Percentiles rank a stretch among this genome's conserved stretches.
phyloP scores from a whole-genome alignment of 2,888 invertebrate genomes.

The Sturmia bella region DNA sequence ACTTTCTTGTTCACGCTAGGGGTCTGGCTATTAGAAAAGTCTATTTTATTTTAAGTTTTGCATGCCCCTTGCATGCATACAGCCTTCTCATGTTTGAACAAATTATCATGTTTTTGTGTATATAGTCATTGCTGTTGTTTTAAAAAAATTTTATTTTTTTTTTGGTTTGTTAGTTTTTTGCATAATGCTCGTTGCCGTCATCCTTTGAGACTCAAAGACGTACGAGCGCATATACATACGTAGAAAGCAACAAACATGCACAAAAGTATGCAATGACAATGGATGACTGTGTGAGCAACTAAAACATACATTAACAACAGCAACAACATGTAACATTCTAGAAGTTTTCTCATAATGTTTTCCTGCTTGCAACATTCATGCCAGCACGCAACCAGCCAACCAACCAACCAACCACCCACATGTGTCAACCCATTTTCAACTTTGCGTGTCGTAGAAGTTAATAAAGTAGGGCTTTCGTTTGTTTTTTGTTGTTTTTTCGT shows the following conservation, averaged over 20 bases:
- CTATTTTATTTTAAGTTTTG: too few relatives aligned
- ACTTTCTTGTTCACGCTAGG: too few relatives aligned
- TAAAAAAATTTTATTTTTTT: neutral
- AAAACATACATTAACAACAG: neutral
- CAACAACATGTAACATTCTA: slow-evolving; percentile 25
- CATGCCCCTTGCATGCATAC: neutral
- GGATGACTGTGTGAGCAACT: slow-evolving; percentile 5
- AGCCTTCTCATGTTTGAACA: slow-evolving; percentile 8
- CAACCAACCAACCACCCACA: slow-evolving; percentile 41
- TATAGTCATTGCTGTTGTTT: slow-evolving; percentile 11
- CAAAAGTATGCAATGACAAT: slow-evolving; percentile 6
- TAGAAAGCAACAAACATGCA: neutral
- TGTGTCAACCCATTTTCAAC: slow-evolving; percentile 15
- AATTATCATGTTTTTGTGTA: slow-evolving; percentile 13
- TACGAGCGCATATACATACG: too few relatives aligned
- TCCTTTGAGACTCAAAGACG: neutral
- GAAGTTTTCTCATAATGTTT: slow-evolving; percentile 35
- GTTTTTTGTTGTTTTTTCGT: neutral
- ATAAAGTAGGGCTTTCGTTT: slow-evolving; percentile 34
- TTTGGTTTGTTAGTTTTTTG: slow-evolving; percentile 1
- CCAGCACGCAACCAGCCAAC: too few relatives aligned
- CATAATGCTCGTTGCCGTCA: slow-evolving; percentile 16
- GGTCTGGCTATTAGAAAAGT: neutral
- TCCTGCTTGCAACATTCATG: too few relatives aligned
- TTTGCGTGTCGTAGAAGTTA: slow-evolving; percentile 20